Conservation (phyloP, 1,140 invertebrate genomes). For the Archivesica marissinica region DNA sequence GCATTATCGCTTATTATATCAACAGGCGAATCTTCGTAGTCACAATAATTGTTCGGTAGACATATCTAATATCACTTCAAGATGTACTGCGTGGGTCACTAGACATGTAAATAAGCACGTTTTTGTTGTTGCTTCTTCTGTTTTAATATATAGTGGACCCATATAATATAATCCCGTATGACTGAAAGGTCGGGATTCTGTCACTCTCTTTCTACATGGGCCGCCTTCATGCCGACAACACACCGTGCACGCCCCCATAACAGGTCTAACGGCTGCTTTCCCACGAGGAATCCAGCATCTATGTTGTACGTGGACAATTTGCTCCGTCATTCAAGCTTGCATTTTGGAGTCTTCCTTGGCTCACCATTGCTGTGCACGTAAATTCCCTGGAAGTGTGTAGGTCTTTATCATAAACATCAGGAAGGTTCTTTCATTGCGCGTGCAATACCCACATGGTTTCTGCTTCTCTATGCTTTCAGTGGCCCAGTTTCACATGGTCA, state of each 20-base stretch:
- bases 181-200: background rate
- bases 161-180: conserved; percentile 7
- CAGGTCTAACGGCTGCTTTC: background rate
- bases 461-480: background rate
- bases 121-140: background rate
- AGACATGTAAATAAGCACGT: conserved; percentile 19
- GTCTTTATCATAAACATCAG: no score
- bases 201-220: conserved; percentile 4
- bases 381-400: no score
- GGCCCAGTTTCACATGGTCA: background rate
- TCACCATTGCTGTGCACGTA: background rate
- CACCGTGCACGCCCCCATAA: background rate
- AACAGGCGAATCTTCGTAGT: background rate
- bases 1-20: conserved; percentile 37
- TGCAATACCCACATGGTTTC: no score
- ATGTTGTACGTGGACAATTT: background rate
- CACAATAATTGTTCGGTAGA: background rate
- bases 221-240: conserved; percentile 31
- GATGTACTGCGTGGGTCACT: background rate
- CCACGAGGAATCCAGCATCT: conserved; percentile 30
- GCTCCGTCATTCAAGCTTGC: background rate
- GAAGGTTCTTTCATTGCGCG: no score
- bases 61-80: conserved; percentile 4
- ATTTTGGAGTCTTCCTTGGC: conserved; percentile 17
- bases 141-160: background rate